These are phyloP conservation scores for Jaculus jaculus DNA, from an alignment of 2,113 vertebrate genomes.

Conservation along the genomic window DNA sequence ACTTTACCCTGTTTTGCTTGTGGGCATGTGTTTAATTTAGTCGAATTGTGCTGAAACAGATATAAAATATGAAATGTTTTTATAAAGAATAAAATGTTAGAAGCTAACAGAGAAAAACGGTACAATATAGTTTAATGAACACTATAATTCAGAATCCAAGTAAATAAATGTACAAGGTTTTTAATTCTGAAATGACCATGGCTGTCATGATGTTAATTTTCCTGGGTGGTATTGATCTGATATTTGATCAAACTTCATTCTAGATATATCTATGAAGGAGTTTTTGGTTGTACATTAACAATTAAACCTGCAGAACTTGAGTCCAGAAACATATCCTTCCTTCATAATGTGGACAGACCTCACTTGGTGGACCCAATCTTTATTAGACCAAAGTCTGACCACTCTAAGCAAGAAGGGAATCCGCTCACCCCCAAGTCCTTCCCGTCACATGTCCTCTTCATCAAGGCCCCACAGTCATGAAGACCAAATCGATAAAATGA, in stretches of 20 bases:
- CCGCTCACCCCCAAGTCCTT: not conserved
- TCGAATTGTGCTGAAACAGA: slow-evolving; percentile 41
- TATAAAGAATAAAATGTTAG: not conserved
- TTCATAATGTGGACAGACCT: not conserved
- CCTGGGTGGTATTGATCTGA: not conserved
- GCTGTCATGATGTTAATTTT: not conserved
- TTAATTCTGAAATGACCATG: not conserved
- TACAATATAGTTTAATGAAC: not conserved
- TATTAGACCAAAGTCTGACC: not conserved
- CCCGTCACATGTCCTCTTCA: not conserved
- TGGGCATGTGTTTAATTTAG: slow-evolving; percentile 57
- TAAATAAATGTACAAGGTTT: not conserved
- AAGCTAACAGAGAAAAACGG: not conserved
- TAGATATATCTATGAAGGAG: not conserved
- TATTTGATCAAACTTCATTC: not conserved
- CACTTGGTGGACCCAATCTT: not conserved
- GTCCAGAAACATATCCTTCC: not conserved
- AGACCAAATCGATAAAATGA: not conserved
- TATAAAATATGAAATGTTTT: slow-evolving; percentile 41
- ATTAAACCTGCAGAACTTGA: not conserved
- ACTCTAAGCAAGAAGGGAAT: not conserved
- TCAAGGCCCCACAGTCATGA: not conserved
- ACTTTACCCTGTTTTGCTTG: slow-evolving; percentile 3
- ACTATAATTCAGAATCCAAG: not conserved
- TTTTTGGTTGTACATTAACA: not conserved